A percentile compares a stretch with the other conserved stretches of the same genome.
Conservation (phyloP, 2,888 invertebrate species). For the Andricus curvator region DNA sequence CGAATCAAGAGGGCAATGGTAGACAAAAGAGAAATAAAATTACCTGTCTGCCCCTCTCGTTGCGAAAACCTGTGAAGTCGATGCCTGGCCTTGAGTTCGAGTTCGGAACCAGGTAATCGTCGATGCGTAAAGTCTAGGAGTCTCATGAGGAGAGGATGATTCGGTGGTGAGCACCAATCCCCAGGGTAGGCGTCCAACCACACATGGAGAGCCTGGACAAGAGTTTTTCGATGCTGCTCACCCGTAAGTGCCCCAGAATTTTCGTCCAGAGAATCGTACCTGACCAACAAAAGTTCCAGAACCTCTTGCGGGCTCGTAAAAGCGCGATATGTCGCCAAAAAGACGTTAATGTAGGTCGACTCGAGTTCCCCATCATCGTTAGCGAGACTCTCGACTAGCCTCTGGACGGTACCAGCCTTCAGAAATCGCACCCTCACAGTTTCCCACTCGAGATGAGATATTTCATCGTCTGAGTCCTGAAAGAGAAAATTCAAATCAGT, state of each 20-base stretch:
- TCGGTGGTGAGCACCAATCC: constrained; percentile 90
- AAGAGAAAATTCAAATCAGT: constrained; percentile 60
- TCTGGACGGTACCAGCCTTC: constrained; percentile 96
- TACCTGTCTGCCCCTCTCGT: constrained; percentile 79
- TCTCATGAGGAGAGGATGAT: constrained; percentile 88
- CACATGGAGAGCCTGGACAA: constrained; percentile 94
- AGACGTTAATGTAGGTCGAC: constrained; percentile 98
- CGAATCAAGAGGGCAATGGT: background rate
- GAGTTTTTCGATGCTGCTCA: constrained; percentile 89
- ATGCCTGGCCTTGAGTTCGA: constrained; percentile 88
- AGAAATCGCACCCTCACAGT: constrained; percentile 96
- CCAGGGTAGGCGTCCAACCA: constrained; percentile 99
- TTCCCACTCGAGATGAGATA: constrained; percentile 99
- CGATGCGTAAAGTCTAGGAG: constrained; percentile 92
- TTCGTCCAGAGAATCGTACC: constrained; percentile 86
- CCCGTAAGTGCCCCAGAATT: constrained; percentile 81
- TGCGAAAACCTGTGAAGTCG: constrained; percentile 86
- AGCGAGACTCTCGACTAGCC: constrained; percentile 95
- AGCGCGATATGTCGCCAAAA: constrained; percentile 95
- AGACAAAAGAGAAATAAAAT: background rate
- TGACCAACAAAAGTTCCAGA: constrained; percentile 88
- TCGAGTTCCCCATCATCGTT: constrained; percentile 97
- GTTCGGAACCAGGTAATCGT: constrained; percentile 90
- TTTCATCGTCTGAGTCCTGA: constrained; percentile 93
- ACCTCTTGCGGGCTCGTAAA: constrained; percentile 94